A percentile compares a stretch with the other conserved stretches of the same genome.
Evolutionary conservation across 2,797 vertebrate species (phyloP).

Genomic region (Hoplostethus atlanticus): DNA sequence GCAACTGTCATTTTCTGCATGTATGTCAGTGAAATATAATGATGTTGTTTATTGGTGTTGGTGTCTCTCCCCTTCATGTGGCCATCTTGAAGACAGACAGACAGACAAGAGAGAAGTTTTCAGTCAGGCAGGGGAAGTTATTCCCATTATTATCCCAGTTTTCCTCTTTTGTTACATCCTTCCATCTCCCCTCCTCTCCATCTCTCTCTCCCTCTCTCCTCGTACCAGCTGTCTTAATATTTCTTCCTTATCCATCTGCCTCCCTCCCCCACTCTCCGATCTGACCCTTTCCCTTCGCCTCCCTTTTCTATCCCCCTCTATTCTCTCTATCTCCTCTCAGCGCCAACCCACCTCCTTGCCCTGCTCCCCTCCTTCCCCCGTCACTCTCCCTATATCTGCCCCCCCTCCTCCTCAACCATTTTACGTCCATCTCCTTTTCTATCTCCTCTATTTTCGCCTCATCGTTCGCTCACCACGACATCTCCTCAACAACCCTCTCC

Average conservation of each 20-base stretch:
- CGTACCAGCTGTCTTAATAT: slow-evolving; percentile 44
- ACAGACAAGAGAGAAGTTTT: background rate
- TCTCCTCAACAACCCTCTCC: background rate
- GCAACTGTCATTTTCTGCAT: slow-evolving; percentile 49
- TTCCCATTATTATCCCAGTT: slow-evolving; percentile 10
- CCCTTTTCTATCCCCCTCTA: background rate
- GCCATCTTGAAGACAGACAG: background rate
- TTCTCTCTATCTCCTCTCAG: slow-evolving; percentile 22
- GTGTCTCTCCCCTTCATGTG: slow-evolving; percentile 38
- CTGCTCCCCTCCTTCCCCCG: slow-evolving; percentile 9
- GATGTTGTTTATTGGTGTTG: slow-evolving; percentile 29
- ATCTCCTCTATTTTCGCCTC: slow-evolving; percentile 23
- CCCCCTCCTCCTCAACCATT: slow-evolving; percentile 18
- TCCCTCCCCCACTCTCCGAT: background rate
- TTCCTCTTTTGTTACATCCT: background rate
- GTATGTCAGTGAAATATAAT: slow-evolving; percentile 49
- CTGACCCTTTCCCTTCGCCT: background rate
- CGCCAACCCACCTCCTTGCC: slow-evolving; percentile 12
- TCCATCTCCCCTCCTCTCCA: slow-evolving; percentile 12
- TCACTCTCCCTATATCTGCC: slow-evolving; percentile 13
- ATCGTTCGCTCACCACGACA: slow-evolving; percentile 3
- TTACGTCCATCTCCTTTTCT: background rate
- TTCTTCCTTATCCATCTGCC: slow-evolving; percentile 8
- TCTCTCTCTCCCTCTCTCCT: background rate
- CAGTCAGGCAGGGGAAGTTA: background rate